Evolutionary conservation across 2,888 invertebrate genomes (phyloP).

Genomic region (Pilophorus perplexus): DNA sequence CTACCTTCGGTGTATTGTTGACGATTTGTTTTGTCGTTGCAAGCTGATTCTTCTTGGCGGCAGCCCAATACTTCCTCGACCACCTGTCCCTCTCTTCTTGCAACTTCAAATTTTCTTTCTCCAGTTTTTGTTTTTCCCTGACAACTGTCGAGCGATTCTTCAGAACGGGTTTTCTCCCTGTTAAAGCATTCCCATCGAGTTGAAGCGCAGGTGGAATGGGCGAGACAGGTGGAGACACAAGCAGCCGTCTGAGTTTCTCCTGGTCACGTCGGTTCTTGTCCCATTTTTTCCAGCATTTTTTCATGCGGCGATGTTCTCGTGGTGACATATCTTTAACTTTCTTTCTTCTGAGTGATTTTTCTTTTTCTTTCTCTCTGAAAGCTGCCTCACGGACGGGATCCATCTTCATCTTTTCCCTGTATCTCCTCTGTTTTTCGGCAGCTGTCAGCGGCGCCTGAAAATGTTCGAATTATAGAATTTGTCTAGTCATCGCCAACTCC

Average conservation of each 20-base stretch:
- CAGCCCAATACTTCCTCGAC: slow-evolving; percentile 1
- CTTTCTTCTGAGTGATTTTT: neutral
- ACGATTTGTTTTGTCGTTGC: neutral
- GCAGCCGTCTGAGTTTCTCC: neutral
- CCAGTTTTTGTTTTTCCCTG: neutral
- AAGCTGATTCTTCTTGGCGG: slow-evolving; percentile 1
- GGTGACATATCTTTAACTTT: neutral
- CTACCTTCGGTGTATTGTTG: neutral
- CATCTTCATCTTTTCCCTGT: slow-evolving; percentile 6
- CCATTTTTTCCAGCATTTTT: slow-evolving; percentile 8
- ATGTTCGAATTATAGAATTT: too few species aligned
- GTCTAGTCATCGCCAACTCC: too few species aligned
- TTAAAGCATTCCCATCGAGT: neutral
- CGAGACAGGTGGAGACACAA: neutral
- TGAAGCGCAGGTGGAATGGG: neutral
- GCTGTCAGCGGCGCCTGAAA: too few species aligned
- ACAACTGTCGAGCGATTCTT: neutral
- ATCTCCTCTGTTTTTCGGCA: too few species aligned
- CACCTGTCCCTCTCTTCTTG: neutral
- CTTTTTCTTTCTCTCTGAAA: slow-evolving; percentile 1
- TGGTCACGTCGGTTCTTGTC: neutral
- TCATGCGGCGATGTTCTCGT: neutral
- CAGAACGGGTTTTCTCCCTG: neutral
- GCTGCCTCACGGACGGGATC: slow-evolving; percentile 5
- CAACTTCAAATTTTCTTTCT: neutral